Evolutionary conservation across 37 sponge, comb jelly and placozoan genomes (phyloP).

Genomic region (Mnemiopsis leidyi): DNA sequence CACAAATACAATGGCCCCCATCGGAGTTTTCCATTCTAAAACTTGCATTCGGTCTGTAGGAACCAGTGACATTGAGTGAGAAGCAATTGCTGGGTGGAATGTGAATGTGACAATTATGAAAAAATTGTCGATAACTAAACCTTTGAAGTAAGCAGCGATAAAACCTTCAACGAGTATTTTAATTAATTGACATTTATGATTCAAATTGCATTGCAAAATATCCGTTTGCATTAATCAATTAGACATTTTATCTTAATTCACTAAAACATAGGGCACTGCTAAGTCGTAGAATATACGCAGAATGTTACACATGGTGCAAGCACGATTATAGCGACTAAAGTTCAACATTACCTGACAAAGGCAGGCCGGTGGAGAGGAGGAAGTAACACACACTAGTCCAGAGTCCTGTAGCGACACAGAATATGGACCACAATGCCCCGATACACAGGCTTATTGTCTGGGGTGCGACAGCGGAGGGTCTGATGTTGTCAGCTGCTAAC

Average conservation of each 20-base stretch:
- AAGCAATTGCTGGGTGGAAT: not conserved
- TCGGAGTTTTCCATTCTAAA: not conserved
- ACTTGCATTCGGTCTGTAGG: not conserved
- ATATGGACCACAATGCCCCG: constrained; percentile 30
- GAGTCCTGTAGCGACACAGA: constrained; percentile 37
- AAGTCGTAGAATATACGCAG: too few species aligned
- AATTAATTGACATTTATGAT: too few species aligned
- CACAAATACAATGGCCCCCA: not conserved
- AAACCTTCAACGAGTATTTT: too few species aligned
- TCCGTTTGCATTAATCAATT: too few species aligned
- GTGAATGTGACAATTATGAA: not conserved
- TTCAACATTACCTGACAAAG: constrained; percentile 1
- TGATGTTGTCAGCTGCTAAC: constrained; percentile 34
- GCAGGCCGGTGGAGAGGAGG: not conserved
- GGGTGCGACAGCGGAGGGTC: constrained; percentile 39
- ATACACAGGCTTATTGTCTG: constrained; percentile 14
- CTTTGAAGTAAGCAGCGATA: too few species aligned
- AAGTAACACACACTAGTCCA: constrained; percentile 30
- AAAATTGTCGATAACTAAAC: too few species aligned
- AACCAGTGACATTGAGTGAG: not conserved
- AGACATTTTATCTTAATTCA: too few species aligned
- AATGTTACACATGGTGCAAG: too few species aligned
- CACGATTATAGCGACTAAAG: too few species aligned
- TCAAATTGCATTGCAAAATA: too few species aligned
- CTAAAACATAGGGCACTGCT: too few species aligned